Evolutionary conservation across 23 tunicate species (phyloP), one percentile per base, ranked within the genome.

Genomic region (Trididemnum miniatum): DNA sequence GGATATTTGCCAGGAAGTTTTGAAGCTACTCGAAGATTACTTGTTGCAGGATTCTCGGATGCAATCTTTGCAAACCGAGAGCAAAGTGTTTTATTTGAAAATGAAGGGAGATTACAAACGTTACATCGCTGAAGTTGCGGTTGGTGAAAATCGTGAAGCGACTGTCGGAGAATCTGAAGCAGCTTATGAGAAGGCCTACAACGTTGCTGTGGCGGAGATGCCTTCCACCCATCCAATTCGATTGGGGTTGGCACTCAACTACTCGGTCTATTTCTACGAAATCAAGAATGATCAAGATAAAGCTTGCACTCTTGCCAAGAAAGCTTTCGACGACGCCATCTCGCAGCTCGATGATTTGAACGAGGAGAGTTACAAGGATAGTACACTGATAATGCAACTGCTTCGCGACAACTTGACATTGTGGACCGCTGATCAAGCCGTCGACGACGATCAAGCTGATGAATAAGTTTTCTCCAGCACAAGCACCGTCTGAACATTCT

Each of bases 351-450:
- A 95, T 64, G 33, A 34, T 35, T 54, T 95, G 67, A 50, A 37
- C 30, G 99, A 95, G 49, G 99, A 90, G 5, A 54, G 84, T 66
- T 95, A 95, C 85, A 95, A 95, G 78, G 99, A 95, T 52, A 94
- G 98, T 65, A 95, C 99, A 0, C 79, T 95, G 27, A 95, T 95
- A 78, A 89, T 95, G 95, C 99, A 95, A 79, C 84, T 96, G 34
- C 89, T 96, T 3, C 77, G 99, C 7, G 99, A 96, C 84, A 96
- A 96, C 82, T 65, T 96, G 20, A 96, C 99, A 12, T 67, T 94
- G 80, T 94, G 98, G 98, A 94, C 98, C 34, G 71, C 88, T 28
- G 98, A 89, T 40, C 59, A 39, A 38, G 18, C 5, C 5, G 79
- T 2, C 9, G 59, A 73, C 22, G 79, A 73, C 28, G 59, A 73